Percentiles rank a stretch among this genome's conserved stretches.
Evolutionary conservation across 2,888 invertebrate species (phyloP).

Genomic region (Saturnia pavonia): DNA sequence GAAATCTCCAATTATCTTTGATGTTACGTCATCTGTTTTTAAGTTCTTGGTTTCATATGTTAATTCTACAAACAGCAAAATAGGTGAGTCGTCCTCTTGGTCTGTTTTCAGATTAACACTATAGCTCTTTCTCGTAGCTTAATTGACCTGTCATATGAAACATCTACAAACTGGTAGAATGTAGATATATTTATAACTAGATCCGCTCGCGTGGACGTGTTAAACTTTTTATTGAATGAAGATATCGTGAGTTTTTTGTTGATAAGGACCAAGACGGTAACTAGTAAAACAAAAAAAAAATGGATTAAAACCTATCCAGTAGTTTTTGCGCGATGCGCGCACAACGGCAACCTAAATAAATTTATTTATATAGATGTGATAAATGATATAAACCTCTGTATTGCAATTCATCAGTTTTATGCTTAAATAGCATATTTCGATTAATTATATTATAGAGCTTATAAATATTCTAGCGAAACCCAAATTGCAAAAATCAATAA

Average conservation of each 20-base stretch:
- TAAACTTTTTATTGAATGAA: too few relatives aligned
- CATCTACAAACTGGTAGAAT: not conserved
- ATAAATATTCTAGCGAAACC: not conserved
- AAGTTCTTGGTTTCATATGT: not conserved
- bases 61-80: not conserved
- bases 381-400: conserved; percentile 6
- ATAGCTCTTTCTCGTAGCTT: not conserved
- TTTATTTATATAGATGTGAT: too few relatives aligned
- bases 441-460: not conserved
- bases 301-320: too few relatives aligned
- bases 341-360: too few relatives aligned
- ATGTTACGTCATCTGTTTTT: conserved; percentile 49
- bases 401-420: conserved; percentile 18
- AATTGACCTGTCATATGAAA: not conserved
- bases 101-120: not conserved
- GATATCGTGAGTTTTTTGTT: too few relatives aligned
- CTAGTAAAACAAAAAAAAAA: too few relatives aligned
- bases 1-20: conserved; percentile 77
- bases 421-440: conserved; percentile 26
- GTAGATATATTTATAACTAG: not conserved
- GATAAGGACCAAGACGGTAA: too few relatives aligned
- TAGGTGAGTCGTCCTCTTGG: not conserved
- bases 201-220: too few relatives aligned
- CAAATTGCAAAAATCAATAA: not conserved
- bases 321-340: too few relatives aligned